A percentile compares a stretch with the other conserved stretches of the same genome.
These are phyloP conservation scores for Drosophila truncata DNA, from an alignment of 1,140 invertebrate species.

Conservation along the genomic window DNA sequence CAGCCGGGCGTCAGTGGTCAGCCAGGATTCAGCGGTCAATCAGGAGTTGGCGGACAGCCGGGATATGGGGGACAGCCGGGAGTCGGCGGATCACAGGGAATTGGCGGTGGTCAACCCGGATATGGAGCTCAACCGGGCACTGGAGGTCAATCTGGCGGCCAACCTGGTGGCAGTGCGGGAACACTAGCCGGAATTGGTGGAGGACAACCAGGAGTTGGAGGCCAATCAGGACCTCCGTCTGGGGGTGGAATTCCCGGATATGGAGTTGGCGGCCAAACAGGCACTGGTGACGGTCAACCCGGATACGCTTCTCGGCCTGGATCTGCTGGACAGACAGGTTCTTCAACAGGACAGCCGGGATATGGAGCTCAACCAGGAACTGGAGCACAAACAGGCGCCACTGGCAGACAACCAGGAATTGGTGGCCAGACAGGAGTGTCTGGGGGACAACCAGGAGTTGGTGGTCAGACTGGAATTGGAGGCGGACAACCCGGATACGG, in stretches of 20 bases:
- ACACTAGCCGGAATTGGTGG: conserved; percentile 20
- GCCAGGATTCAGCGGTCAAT: background rate
- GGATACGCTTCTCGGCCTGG: conserved; percentile 34
- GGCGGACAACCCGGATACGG: background rate
- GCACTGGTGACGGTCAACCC: conserved; percentile 11
- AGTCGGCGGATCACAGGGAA: background rate
- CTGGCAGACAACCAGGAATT: conserved; percentile 3
- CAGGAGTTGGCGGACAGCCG: background rate
- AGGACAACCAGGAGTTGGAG: conserved; percentile 13
- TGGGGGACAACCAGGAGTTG: background rate
- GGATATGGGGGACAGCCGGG: conserved; percentile 4
- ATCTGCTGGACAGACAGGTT: conserved; percentile 14
- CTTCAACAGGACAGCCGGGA: conserved; percentile 7
- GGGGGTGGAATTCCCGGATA: background rate
- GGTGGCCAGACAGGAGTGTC: background rate
- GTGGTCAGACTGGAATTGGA: background rate
- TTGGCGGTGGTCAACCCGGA: conserved; percentile 8
- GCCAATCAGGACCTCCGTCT: conserved; percentile 7
- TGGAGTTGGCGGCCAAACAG: background rate
- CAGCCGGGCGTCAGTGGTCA: conserved; percentile 26
- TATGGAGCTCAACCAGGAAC: background rate
- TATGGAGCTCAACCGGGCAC: conserved; percentile 18
- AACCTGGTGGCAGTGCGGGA: conserved; percentile 13
- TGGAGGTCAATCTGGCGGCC: conserved; percentile 10
- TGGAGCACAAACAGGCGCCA: conserved; percentile 7